Evolutionary conservation across 2,797 vertebrate species (phyloP), one percentile per base, ranked within the genome.

Genomic region (Helarctos malayanus): DNA sequence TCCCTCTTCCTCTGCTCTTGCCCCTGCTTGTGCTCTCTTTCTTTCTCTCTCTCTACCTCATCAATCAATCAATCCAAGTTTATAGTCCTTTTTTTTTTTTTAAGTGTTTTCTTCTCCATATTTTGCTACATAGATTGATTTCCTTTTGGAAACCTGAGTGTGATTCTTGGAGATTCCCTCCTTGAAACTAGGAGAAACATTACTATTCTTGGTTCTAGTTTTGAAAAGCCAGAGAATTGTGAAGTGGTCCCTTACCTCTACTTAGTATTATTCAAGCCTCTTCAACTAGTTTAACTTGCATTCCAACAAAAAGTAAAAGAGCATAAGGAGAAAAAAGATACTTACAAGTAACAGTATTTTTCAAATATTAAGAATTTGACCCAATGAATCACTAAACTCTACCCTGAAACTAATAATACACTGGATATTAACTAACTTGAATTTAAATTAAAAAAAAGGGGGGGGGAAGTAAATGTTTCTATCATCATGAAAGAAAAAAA

Each of bases 101-200:
- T 56, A 71, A 29, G 29, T 23, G 10, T n/a, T 52, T 54, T 0
- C 16, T 69, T 73, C 7, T 82, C 29, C 7, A 23, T 73, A 23
- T 79, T 91, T 78, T 71, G 23, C 84, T 83, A 45, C 29, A 73
- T 84, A 69, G 63, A 59, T 76, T 78, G 21, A 57, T 88, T 89
- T 80, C 7, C 12, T 35, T 91, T 94, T 84, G 94, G 45, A 92
- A 96, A 87, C 0, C 7, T 38, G n/a, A 75, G n/a, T 79, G 16
- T 93, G 35, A 54, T 69, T 89, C 38, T 86, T 80, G 35, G 15
- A 69, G 32, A 82, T 80, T 45, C 89, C 14, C 6, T 87, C 27
- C 38, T 92, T 76, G 52, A 92, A 81, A 27, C 16, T 47, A 92
- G 41, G 27, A 96, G 29, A 85, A 85, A 80, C n/a, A 63, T 9